phyloP scores from a whole-genome alignment of 2,888 invertebrate genomes.

The Serrognathus titanus region DNA sequence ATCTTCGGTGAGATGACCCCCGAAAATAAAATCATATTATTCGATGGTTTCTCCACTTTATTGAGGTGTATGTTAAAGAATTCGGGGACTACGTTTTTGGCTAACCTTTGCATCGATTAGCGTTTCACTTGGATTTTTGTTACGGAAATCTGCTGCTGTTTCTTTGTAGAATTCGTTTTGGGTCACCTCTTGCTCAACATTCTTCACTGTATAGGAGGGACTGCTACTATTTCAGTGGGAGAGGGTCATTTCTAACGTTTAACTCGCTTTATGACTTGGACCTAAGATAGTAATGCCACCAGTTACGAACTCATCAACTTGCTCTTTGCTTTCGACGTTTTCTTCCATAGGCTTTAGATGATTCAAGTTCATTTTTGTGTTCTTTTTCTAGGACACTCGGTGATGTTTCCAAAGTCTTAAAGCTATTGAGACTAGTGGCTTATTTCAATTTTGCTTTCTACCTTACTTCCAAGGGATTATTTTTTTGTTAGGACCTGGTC shows the following conservation, averaged over 20 bases:
- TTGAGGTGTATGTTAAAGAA: conserved; percentile 69
- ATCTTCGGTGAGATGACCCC: conserved; percentile 52
- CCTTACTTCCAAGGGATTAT: background rate
- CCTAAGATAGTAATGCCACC: conserved; percentile 14
- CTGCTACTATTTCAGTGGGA: background rate
- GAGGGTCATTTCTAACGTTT: background rate
- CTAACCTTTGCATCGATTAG: conserved; percentile 47
- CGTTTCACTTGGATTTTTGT: conserved; percentile 59
- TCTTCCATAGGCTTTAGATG: conserved; percentile 5
- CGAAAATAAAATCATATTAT: conserved; percentile 64
- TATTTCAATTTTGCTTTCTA: conserved; percentile 17
- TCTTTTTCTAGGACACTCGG: background rate
- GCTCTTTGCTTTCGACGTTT: too few relatives aligned
- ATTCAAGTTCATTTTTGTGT: background rate
- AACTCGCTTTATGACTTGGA: conserved; percentile 12
- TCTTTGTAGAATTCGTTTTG: conserved; percentile 18
- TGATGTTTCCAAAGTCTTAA: conserved; percentile 16
- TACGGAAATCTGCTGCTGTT: conserved; percentile 50
- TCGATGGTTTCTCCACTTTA: conserved; percentile 63
- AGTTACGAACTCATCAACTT: conserved; percentile 4
- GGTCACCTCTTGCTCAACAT: conserved; percentile 1
- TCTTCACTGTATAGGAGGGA: background rate
- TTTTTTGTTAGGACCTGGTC: conserved; percentile 3
- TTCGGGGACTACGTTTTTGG: conserved; percentile 54
- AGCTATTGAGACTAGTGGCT: conserved; percentile 21